phyloP scores from a whole-genome alignment of 2,797 vertebrate genomes.

The Rhinogobio ventralis region DNA sequence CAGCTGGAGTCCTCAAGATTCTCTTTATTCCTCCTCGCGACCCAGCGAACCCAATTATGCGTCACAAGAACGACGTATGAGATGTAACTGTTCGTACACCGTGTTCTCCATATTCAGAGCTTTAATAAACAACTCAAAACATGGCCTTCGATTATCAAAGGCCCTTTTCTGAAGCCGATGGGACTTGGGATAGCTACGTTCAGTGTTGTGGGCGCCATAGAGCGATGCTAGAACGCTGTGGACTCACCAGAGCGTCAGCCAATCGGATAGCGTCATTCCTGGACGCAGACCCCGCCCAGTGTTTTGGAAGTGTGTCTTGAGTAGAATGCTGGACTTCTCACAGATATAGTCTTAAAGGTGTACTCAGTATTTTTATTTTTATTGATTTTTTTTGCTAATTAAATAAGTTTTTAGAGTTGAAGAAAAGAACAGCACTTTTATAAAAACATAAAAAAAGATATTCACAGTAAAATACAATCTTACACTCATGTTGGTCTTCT shows the following conservation, averaged over 20 bases:
- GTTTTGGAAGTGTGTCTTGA: conserved; percentile 18
- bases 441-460: not conserved
- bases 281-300: conserved; percentile 37
- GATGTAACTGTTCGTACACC: not conserved
- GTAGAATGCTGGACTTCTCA: not conserved
- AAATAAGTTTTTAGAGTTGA: not conserved
- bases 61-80: not conserved
- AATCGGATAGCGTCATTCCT: conserved; percentile 54
- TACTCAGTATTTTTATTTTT: not conserved
- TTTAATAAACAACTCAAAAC: conserved; percentile 6
- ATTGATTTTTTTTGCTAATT: not conserved
- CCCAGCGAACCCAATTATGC: conserved; percentile 33
- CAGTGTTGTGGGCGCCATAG: conserved; percentile 37
- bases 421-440: not conserved
- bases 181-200: not conserved
- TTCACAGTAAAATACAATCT: not conserved
- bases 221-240: conserved; percentile 52
- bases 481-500: not conserved
- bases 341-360: not conserved
- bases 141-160: not conserved
- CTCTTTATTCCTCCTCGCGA: conserved; percentile 10
- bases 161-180: not conserved
- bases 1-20: not conserved
- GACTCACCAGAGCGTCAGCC: conserved; percentile 66
- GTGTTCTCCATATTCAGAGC: conserved; percentile 32